phyloP scores from a whole-genome alignment of 1,140 invertebrate species.

The Eumeta japonica region DNA sequence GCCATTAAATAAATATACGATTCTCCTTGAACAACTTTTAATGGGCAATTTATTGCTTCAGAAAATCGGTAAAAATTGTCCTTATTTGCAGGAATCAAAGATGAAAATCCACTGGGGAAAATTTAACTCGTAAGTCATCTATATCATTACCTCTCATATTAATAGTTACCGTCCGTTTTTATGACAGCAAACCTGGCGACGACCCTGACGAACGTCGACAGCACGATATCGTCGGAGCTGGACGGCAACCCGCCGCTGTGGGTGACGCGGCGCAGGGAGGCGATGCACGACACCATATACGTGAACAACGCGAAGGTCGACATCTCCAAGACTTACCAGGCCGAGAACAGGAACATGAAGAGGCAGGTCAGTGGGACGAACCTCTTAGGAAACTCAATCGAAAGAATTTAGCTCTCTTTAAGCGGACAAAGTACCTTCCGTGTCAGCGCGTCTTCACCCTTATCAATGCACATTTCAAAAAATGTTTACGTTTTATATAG shows the following conservation, averaged over 20 bases:
- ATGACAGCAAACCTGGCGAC: slow-evolving; percentile 71
- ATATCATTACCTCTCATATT: too few relatives aligned
- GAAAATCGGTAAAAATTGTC: too few relatives aligned
- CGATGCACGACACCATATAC: slow-evolving; percentile 68
- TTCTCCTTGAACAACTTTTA: too few relatives aligned
- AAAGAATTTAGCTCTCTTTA: too few relatives aligned
- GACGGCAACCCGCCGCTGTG: slow-evolving; percentile 79
- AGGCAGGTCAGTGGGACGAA: slow-evolving; percentile 70
- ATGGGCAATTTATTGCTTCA: too few relatives aligned
- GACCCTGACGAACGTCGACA: slow-evolving; percentile 66
- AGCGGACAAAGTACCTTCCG: not conserved
- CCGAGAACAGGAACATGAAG: slow-evolving; percentile 59
- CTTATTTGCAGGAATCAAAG: too few relatives aligned
- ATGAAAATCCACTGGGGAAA: too few relatives aligned
- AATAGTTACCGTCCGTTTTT: too few relatives aligned
- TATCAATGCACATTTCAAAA: not conserved
- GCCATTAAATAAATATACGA: too few relatives aligned
- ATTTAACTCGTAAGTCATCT: too few relatives aligned
- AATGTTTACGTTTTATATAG: not conserved
- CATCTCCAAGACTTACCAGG: slow-evolving; percentile 67
- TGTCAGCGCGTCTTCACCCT: not conserved
- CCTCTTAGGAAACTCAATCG: slow-evolving; percentile 3
- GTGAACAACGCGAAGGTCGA: slow-evolving; percentile 79
- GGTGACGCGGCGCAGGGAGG: slow-evolving; percentile 65
- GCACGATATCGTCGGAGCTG: slow-evolving; percentile 69